Percentiles rank a stretch among this genome's conserved stretches.
These are phyloP conservation scores for Temnothorax longispinosus DNA, from an alignment of 1,140 invertebrate species.

Conservation along the genomic window DNA sequence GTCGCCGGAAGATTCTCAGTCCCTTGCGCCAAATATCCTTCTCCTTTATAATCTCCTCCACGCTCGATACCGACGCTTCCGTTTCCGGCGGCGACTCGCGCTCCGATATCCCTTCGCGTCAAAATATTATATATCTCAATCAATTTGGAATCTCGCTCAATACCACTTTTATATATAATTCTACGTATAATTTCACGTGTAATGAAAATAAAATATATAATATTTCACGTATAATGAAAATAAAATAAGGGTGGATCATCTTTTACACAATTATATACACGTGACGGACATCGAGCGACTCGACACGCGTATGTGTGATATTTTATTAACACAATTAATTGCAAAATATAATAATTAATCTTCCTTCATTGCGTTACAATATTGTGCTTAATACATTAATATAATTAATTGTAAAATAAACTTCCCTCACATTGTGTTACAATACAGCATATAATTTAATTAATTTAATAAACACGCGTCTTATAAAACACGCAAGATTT, in stretches of 20 bases:
- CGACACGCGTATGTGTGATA: background rate
- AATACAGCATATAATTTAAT: too few relatives aligned
- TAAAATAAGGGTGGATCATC: too few relatives aligned
- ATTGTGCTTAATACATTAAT: too few relatives aligned
- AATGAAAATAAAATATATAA: background rate
- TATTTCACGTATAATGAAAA: background rate
- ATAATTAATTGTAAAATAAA: too few relatives aligned
- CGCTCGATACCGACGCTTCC: background rate
- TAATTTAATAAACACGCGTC: too few relatives aligned
- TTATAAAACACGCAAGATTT: background rate
- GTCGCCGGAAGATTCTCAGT: slow-evolving; percentile 54
- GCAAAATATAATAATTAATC: background rate
- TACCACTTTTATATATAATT: background rate
- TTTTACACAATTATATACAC: too few relatives aligned
- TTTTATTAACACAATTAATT: background rate
- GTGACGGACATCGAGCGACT: too few relatives aligned
- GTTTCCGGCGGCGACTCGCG: background rate
- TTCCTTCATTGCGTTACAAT: background rate
- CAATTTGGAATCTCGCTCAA: background rate
- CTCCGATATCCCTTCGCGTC: background rate
- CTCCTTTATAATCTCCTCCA: background rate
- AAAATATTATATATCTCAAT: background rate
- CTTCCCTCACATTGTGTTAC: too few relatives aligned
- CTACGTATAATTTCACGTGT: background rate
- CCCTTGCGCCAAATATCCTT: slow-evolving; percentile 65